Evolutionary conservation across 2,797 vertebrate genomes (phyloP).

Genomic region (Kryptolebias ocellatus): DNA sequence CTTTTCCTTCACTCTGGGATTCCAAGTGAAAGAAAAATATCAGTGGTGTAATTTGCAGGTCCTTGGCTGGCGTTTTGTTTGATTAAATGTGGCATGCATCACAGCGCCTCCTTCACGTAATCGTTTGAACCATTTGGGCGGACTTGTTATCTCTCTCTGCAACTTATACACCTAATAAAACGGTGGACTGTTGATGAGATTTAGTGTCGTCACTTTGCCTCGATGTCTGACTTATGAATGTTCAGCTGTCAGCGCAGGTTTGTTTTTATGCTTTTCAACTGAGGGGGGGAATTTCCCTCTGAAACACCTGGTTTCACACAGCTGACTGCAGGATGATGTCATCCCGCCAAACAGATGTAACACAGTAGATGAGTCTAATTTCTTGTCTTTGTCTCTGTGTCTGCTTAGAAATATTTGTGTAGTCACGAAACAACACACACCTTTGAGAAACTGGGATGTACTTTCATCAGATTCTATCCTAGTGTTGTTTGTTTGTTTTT

Average conservation of each 20-base stretch:
- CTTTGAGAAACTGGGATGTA: too few species aligned
- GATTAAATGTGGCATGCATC: constrained; percentile 12
- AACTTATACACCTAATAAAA: constrained; percentile 59
- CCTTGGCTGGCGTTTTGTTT: constrained; percentile 26
- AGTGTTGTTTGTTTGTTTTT: too few species aligned
- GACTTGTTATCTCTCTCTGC: constrained; percentile 22
- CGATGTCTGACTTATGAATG: constrained; percentile 55
- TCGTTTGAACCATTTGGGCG: constrained; percentile 27
- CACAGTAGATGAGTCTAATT: not conserved
- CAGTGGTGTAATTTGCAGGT: constrained; percentile 15
- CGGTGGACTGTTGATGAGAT: constrained; percentile 48
- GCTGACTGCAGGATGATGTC: constrained; percentile 57
- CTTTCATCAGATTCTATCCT: too few species aligned
- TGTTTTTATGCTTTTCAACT: constrained; percentile 49
- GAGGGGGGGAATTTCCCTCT: constrained; percentile 51
- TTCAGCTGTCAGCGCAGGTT: constrained; percentile 48
- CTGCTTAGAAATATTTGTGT: too few species aligned
- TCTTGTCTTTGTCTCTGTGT: too few species aligned
- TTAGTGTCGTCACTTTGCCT: constrained; percentile 49
- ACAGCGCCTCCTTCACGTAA: constrained; percentile 19
- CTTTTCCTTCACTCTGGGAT: constrained; percentile 19
- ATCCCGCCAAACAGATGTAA: constrained; percentile 67
- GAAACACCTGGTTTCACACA: constrained; percentile 68
- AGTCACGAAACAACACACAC: too few species aligned
- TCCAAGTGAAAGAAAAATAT: constrained; percentile 19